These are phyloP conservation scores for Nibea coibor DNA, from an alignment of 2,113 vertebrate genomes.

Conservation along the genomic window DNA sequence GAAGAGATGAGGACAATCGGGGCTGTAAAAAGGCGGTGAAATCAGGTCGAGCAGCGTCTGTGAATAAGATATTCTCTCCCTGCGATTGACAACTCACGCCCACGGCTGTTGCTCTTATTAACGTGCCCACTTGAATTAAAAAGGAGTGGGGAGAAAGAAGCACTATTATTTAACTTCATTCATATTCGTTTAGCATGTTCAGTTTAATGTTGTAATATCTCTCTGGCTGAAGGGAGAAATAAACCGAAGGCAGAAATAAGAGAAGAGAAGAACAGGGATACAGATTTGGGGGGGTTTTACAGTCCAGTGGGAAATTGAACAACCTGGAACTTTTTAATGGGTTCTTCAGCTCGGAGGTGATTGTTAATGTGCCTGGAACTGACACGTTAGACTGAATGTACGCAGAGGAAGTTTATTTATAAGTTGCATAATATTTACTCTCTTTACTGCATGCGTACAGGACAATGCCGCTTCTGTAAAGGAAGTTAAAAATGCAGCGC, in stretches of 20 bases:
- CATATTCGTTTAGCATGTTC: not conserved
- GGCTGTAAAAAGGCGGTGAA: not conserved
- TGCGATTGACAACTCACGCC: not conserved
- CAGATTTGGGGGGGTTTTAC: not conserved
- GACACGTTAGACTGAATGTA: not conserved
- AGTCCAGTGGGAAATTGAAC: not conserved
- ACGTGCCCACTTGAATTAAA: slow-evolving; percentile 39
- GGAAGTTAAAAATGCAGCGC: slow-evolving; percentile 22
- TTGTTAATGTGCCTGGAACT: not conserved
- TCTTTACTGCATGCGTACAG: not conserved
- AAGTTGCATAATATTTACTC: not conserved
- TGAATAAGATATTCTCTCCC: not conserved
- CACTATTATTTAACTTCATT: slow-evolving; percentile 3
- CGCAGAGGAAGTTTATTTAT: not conserved
- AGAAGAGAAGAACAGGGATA: not conserved
- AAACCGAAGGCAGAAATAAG: not conserved
- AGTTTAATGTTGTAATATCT: not conserved
- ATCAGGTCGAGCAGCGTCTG: not conserved
- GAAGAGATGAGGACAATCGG: not conserved
- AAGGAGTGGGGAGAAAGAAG: not conserved
- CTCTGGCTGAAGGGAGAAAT: not conserved
- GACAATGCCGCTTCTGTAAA: not conserved
- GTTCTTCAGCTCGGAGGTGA: not conserved
- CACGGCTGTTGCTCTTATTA: slow-evolving; percentile 16
- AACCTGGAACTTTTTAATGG: not conserved